These are phyloP conservation scores for Boloria euphrosyne DNA, from an alignment of 2,888 invertebrate genomes.

Conservation along the genomic window DNA sequence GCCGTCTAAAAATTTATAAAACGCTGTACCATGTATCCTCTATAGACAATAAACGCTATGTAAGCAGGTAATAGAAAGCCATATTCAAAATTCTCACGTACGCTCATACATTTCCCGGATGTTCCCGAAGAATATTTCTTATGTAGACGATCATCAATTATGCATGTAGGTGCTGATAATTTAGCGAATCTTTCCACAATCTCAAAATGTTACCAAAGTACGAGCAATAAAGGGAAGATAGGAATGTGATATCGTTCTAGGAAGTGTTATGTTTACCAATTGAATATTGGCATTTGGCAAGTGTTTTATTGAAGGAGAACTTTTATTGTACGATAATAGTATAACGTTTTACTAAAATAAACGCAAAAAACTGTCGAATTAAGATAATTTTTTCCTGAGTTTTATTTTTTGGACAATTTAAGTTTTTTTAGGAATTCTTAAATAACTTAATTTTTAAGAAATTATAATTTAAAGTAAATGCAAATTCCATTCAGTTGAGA, in stretches of 20 bases:
- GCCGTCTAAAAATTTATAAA: no score
- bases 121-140: slow-evolving; percentile 15
- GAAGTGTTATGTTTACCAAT: slow-evolving; percentile 33
- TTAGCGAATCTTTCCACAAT: slow-evolving; percentile 28
- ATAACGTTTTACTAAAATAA: no score
- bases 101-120: slow-evolving; percentile 10
- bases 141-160: slow-evolving; percentile 35
- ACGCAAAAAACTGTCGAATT: no score
- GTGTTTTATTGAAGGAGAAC: slow-evolving; percentile 1
- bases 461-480: no score
- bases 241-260: slow-evolving; percentile 26
- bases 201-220: slow-evolving; percentile 25
- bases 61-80: slow-evolving; percentile 1
- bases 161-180: slow-evolving; percentile 37
- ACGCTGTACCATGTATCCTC: no score
- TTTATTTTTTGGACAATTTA: no score
- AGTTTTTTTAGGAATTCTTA: no score
- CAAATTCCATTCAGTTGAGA: no score
- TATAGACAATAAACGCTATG: no score
- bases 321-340: neutral
- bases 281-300: slow-evolving; percentile 8
- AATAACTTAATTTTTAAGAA: no score
- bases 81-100: slow-evolving; percentile 21
- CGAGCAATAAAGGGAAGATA: slow-evolving; percentile 37
- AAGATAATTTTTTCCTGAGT: no score